Conservation (phyloP, 2,113 vertebrate genomes). For the Percina caprodes region DNA sequence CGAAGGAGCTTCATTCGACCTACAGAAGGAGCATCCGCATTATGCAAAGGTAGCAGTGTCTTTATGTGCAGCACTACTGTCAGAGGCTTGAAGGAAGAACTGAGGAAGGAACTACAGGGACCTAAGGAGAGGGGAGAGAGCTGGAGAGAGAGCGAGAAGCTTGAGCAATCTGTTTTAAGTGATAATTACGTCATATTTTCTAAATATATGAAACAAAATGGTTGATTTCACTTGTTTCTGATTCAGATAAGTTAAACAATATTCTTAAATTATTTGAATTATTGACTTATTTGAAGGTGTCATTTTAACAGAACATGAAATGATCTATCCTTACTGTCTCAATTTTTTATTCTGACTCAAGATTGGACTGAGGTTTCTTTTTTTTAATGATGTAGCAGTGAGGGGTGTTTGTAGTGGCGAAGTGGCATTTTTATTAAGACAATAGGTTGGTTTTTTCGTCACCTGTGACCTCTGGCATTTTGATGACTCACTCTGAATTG, state of each 20-base stretch:
- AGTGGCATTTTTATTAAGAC: constrained; percentile 28
- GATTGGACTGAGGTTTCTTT: neutral
- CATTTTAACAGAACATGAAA: neutral
- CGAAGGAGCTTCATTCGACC: constrained; percentile 82
- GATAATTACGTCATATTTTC: constrained; percentile 25
- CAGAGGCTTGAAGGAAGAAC: constrained; percentile 76
- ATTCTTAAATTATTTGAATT: too few species aligned
- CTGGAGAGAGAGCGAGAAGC: constrained; percentile 11
- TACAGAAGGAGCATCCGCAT: constrained; percentile 84
- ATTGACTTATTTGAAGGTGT: neutral
- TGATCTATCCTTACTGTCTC: neutral
- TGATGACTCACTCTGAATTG: constrained; percentile 61
- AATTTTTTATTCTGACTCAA: neutral
- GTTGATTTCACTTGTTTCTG: neutral
- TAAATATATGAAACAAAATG: neutral
- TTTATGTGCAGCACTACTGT: constrained; percentile 82
- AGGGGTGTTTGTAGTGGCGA: neutral
- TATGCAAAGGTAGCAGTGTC: constrained; percentile 84
- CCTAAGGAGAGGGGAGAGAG: constrained; percentile 22
- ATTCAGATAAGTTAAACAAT: neutral
- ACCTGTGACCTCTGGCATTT: constrained; percentile 58
- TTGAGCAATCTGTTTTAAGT: constrained; percentile 51
- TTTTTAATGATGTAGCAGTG: neutral
- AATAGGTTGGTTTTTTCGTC: constrained; percentile 6
- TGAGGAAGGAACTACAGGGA: constrained; percentile 60